Evolutionary conservation across 2,888 invertebrate species (phyloP).

Genomic region (Andrena hattorfiana): DNA sequence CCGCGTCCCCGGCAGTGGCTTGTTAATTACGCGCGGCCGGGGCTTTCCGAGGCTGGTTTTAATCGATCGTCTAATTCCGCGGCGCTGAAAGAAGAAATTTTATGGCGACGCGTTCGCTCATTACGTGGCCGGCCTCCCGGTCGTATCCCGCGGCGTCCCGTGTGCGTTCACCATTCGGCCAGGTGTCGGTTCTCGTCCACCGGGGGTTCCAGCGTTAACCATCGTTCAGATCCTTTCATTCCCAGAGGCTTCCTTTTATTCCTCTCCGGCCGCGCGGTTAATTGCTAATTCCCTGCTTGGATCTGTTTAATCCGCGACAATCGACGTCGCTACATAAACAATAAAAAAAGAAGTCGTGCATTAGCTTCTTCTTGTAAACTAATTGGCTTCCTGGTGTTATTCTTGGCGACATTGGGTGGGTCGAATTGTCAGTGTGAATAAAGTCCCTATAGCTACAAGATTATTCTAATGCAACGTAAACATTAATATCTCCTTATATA

Average conservation of each 20-base stretch:
- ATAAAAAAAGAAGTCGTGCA: too few relatives aligned
- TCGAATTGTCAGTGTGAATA: too few relatives aligned
- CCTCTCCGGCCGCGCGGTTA: neutral
- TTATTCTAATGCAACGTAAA: too few relatives aligned
- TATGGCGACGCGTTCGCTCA: slow-evolving; percentile 56
- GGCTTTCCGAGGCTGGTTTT: slow-evolving; percentile 45
- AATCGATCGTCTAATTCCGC: slow-evolving; percentile 65
- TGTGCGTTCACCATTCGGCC: slow-evolving; percentile 56
- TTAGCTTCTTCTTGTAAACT: too few relatives aligned
- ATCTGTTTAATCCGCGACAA: too few relatives aligned
- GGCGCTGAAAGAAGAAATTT: slow-evolving; percentile 61
- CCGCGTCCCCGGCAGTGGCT: slow-evolving; percentile 6
- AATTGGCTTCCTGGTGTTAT: too few relatives aligned
- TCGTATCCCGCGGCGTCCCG: slow-evolving; percentile 46
- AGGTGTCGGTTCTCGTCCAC: slow-evolving; percentile 69
- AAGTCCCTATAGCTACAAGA: too few relatives aligned
- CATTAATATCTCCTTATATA: too few relatives aligned
- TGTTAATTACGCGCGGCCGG: slow-evolving; percentile 52
- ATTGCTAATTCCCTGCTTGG: neutral
- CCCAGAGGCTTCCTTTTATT: slow-evolving; percentile 22
- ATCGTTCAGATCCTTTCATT: slow-evolving; percentile 35
- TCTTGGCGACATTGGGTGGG: too few relatives aligned
- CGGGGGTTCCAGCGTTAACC: slow-evolving; percentile 61
- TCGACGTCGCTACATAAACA: too few relatives aligned
- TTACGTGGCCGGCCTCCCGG: slow-evolving; percentile 51